Base-by-base conservation (phyloP, 92 coral and sea anemone genomes). In the Actinernus sp. region DNA sequence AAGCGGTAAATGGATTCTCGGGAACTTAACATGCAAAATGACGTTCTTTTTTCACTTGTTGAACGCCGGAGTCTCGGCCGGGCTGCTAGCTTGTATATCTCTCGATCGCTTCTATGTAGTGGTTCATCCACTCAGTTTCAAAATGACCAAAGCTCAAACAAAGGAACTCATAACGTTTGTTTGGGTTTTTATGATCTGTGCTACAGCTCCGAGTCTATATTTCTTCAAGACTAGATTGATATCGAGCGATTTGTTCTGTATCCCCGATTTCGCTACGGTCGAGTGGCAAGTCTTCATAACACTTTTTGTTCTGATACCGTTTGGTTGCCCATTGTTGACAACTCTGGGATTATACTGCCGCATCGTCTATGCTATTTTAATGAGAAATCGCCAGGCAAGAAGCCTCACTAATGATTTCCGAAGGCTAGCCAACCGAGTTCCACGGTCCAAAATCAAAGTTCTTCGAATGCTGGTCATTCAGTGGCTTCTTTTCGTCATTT, bases 141-240 rank as follows among this genome's bases (percentile, higher is more conserved):
- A 90, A 84, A 84, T 94, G 93, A 91, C 97, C 48, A 91, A 88
- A 49, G 91, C 87, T 7, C 98, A 94, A 73, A 94, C 97, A 4
- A 94, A 91, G 44, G 88, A 91, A 39, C 85, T 94, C 8, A 94
- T 94, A n/a, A 65, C 74, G 2, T 85, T 85, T 30, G 94, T 91
- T 1, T 94, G 98, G 97, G 76, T 91, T 33, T 88, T 94, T 18
- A 92, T 92, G 88, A 61, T 74, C 7, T 85, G 87, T 46, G 81
- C 88, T 4, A 71, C 92, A 11, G 93, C 92, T n/a, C 98, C 98
- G 1, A 53, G 76, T 3, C 71, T 87, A 40, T 87, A 78, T 58
- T 94, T 94, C 81, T 94, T 86, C 73, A 39, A 61, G 55, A 55
- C 81, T 34, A 57, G 58, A 49, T 49, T 32, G 74, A 34, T 31